Conservation (phyloP, 2,888 invertebrate species). For the Andrena trimmerana region DNA sequence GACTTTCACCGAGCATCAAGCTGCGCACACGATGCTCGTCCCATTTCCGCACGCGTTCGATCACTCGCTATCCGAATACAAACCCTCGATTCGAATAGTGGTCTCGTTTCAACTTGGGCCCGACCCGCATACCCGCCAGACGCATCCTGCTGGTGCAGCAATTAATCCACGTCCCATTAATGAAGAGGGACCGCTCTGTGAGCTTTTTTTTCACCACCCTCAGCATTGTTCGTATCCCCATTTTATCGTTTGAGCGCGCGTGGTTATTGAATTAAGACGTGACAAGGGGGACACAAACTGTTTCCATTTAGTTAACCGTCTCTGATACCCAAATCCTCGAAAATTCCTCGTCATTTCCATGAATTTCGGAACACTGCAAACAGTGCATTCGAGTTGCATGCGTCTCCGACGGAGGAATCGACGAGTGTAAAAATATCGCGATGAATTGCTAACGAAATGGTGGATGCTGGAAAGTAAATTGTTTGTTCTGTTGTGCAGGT, state of each 20-base stretch:
- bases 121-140: slow-evolving; percentile 54
- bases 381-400: too few species aligned
- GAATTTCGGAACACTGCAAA: too few species aligned
- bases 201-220: slow-evolving; percentile 30
- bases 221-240: slow-evolving; percentile 15
- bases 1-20: slow-evolving; percentile 31
- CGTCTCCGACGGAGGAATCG: too few species aligned
- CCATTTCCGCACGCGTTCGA: slow-evolving; percentile 34
- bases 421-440: too few species aligned
- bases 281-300: neutral
- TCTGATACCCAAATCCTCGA: too few species aligned
- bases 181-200: slow-evolving; percentile 34
- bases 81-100: slow-evolving; percentile 12
- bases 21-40: slow-evolving; percentile 7
- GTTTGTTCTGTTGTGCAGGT: neutral
- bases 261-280: slow-evolving; percentile 35
- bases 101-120: slow-evolving; percentile 40
- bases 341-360: too few species aligned
- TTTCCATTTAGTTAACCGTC: neutral
- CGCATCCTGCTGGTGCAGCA: slow-evolving; percentile 48
- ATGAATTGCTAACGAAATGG: too few species aligned
- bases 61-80: slow-evolving; percentile 11
- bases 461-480: neutral
- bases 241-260: slow-evolving; percentile 1
- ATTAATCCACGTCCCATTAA: slow-evolving; percentile 68